Evolutionary conservation across 2,888 invertebrate genomes (phyloP), one percentile per base, ranked within the genome.

Genomic region (Oscheius sp.): DNA sequence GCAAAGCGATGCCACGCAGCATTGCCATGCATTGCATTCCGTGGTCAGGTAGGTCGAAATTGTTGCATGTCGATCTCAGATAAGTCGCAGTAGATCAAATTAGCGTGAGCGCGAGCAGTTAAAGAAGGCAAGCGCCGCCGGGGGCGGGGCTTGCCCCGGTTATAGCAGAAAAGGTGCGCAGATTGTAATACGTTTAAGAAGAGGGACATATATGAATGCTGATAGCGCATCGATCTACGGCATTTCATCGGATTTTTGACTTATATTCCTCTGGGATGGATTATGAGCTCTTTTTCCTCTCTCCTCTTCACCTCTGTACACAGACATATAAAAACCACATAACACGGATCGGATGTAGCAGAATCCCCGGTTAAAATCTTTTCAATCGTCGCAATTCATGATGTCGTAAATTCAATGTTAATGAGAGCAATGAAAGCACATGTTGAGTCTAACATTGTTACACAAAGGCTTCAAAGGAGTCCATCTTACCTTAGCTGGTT

Each of bases 1-100:
- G 77, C 72, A 64, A 74, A 77, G 69, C 79, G 70, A 68, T 77
- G 77, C 79, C 79, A 79, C 63, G 74, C 74, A 70, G 77, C 79
- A 70, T 79, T 73, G 73, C 73, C 75, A 71, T 75, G 75, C 75
- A 75, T 75, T 17, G 64, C 62, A 62, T 59, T 30, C 59, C 59
- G 59, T 44, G 59, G 59, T 44, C 59, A 59, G 59, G 59, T 59
- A 44, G 44, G 59, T 44, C 59, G 44, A 38, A 59, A 41, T 59
- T 59, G 44, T 28, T 14, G 59, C 59, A 59, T 59, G 44, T 41
- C 30, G 44, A 44, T 41, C 41, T 44, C 59, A 59, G 44, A 59
- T 44, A 41, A 59, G 36, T 33, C 33, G 56, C 36, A 36, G 59
- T 59, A 59, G 59, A 59, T 59, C 59, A 59, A 59, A 59, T 59